Percentiles rank a stretch among this genome's conserved stretches.
Conservation (phyloP, 2,888 invertebrate species). For the Agrotis exclamationis region DNA sequence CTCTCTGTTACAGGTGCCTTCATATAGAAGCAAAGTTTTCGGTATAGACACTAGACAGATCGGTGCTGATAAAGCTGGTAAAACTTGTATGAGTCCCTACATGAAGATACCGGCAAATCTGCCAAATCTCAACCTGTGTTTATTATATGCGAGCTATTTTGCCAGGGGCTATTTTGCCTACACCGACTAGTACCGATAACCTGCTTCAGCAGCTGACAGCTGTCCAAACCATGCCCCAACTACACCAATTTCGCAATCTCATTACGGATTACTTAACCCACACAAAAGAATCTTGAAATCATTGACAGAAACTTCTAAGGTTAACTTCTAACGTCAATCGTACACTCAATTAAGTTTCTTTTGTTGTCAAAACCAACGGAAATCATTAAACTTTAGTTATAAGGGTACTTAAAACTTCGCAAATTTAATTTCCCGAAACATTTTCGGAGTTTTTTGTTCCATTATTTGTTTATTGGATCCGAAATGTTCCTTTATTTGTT, state of each 20-base stretch:
- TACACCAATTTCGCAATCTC: constrained; percentile 6
- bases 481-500: constrained; percentile 22
- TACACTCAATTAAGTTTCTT: constrained; percentile 41
- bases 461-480: constrained; percentile 8
- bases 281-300: constrained; percentile 26
- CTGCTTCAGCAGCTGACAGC: neutral
- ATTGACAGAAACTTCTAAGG: constrained; percentile 32
- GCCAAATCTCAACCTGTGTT: too few species aligned
- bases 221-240: neutral
- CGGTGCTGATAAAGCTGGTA: too few species aligned
- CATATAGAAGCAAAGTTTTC: too few species aligned
- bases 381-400: constrained; percentile 37
- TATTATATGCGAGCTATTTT: too few species aligned
- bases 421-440: constrained; percentile 19
- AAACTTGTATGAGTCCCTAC: too few species aligned
- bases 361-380: constrained; percentile 59
- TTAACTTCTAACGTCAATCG: constrained; percentile 40
- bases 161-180: too few species aligned
- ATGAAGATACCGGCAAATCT: too few species aligned
- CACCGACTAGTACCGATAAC: too few species aligned
- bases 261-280: constrained; percentile 6
- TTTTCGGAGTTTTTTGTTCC: constrained; percentile 9
- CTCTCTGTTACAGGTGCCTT: too few species aligned
- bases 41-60: too few species aligned
- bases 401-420: constrained; percentile 34